These are phyloP conservation scores for Siniperca chuatsi DNA, from an alignment of 2,113 vertebrate species.

Conservation along the genomic window DNA sequence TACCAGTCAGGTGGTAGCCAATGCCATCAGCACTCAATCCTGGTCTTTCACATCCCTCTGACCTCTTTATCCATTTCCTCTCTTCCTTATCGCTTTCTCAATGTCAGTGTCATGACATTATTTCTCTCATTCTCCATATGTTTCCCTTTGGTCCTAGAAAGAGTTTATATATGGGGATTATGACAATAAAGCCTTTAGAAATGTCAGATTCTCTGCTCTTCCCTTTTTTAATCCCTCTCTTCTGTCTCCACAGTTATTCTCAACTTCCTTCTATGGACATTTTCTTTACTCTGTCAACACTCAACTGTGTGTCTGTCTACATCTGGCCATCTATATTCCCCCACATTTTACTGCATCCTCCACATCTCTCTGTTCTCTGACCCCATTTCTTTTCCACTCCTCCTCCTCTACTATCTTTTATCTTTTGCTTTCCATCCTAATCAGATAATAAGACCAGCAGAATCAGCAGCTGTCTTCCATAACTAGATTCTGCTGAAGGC, in stretches of 20 bases:
- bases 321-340: neutral
- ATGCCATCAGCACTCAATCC: neutral
- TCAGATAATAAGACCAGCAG: constrained; percentile 7
- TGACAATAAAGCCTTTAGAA: neutral
- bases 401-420: too few relatives aligned
- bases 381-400: neutral
- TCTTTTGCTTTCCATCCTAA: neutral
- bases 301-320: neutral
- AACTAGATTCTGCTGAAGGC: constrained; percentile 20
- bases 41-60: neutral
- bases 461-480: constrained; percentile 20
- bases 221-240: constrained; percentile 7
- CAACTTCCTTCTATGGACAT: constrained; percentile 12
- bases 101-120: neutral
- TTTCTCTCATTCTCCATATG: neutral
- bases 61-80: neutral
- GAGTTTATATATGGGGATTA: neutral
- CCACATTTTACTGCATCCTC: neutral
- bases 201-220: neutral
- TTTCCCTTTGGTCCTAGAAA: neutral
- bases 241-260: neutral
- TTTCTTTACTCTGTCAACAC: neutral
- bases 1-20: constrained; percentile 29
- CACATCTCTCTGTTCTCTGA: neutral
- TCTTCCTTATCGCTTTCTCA: neutral